Percentiles rank a stretch among this genome's conserved stretches.
These are phyloP conservation scores for Oreocharis arfaki DNA, from an alignment of 2,113 vertebrate genomes.

Conservation along the genomic window DNA sequence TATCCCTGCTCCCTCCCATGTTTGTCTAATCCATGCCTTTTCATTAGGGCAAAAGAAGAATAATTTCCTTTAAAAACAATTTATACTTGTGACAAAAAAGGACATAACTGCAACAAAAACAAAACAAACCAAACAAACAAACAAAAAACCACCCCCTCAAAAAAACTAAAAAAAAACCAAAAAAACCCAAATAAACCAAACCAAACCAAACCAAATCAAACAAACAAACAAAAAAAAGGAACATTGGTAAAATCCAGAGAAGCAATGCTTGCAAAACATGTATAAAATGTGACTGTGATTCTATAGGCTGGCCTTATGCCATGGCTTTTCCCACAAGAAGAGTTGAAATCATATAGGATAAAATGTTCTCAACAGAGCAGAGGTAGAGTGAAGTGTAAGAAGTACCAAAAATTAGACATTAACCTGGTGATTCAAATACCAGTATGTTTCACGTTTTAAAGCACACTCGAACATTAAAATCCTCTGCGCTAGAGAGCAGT, in stretches of 20 bases:
- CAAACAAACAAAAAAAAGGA: background rate
- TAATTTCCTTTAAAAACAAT: background rate
- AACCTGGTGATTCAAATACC: background rate
- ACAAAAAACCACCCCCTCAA: background rate
- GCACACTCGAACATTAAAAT: rapidly evolving
- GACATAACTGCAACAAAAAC: background rate
- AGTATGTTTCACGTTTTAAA: background rate
- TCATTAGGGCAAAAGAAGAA: background rate
- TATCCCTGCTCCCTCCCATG: background rate
- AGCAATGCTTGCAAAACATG: background rate
- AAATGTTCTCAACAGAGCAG: background rate
- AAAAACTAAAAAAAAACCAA: background rate
- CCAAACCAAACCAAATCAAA: too few relatives aligned
- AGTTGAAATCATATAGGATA: background rate
- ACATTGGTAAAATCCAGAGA: background rate
- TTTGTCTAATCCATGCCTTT: background rate
- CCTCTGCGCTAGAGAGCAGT: background rate
- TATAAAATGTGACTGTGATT: background rate
- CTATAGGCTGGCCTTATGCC: background rate
- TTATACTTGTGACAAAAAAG: background rate
- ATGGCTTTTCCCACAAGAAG: background rate
- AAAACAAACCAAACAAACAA: background rate
- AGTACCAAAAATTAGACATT: background rate
- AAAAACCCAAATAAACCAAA: background rate
- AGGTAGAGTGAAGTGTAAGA: background rate